Base-by-base conservation (phyloP, 2,888 invertebrate genomes). In the Tiphia femorata region DNA sequence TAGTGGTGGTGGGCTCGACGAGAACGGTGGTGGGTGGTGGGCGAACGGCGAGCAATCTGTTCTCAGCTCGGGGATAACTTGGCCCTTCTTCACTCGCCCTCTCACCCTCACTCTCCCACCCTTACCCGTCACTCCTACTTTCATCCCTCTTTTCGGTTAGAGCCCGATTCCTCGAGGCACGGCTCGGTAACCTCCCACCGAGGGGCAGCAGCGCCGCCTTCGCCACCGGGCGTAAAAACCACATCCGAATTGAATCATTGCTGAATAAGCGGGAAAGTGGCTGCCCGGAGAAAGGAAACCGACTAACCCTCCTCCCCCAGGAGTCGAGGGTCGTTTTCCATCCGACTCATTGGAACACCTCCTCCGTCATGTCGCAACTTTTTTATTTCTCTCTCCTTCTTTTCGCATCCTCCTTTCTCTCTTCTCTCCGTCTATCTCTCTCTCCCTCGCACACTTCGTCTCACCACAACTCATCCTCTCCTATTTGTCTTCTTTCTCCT, bases 251-350 rank as follows among this genome's bases (percentile, higher is more conserved):
- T 83, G 83, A 83, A 82, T 83, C 83, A 83, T 83, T 81, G 83
- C 83, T 83, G 83, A 83, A 82, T 82, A 83, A 83, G 83, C 83
- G 80, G 71, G 78, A 83, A 80, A 81, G 77, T 79, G 78, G 77
- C 74, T 73, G 52, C 58, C 65, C 65, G 64, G 58, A 70, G 67
- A 60, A 69, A 71, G 64, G 54, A 65, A 65, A 57, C 44, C 49
- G 42, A 46, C 40, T 41, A 64, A 58, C 62, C 64, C 64, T 59
- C 50, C 42, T 25, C 37, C 42, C 44, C 14, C 25, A 10, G 16
- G 21, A 48, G 53, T 58, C 59, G 48, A 67, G 72, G 72, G 66
- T 70, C 69, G 62, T 62, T 72, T 58, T 72, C 69, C 69, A 72
- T 72, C 62, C 64, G 63, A 50, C 58, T 69, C 69, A 62, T 71